phyloP scores from a whole-genome alignment of 2,113 vertebrate genomes.

The Phrynosoma blainvillii region DNA sequence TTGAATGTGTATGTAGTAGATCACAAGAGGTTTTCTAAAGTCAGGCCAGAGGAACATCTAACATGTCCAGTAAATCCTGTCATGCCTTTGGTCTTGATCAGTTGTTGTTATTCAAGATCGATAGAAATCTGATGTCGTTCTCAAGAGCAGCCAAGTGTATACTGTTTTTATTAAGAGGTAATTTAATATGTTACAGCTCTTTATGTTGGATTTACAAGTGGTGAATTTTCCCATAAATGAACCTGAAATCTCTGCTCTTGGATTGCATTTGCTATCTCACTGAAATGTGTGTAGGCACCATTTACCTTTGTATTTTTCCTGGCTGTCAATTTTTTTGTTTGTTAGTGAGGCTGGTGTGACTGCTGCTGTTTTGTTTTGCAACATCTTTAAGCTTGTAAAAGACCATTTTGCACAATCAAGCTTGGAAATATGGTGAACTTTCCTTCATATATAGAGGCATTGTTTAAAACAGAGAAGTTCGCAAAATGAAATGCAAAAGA shows the following conservation, averaged over 20 bases:
- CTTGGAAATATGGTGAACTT: neutral
- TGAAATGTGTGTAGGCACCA: constrained; percentile 50
- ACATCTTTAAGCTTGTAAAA: constrained; percentile 51
- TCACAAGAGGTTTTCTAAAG: neutral
- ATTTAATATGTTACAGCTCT: constrained; percentile 6
- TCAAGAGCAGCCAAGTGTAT: neutral
- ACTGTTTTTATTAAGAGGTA: constrained; percentile 33
- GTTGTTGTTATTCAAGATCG: no score
- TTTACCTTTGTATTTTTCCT: constrained; percentile 22
- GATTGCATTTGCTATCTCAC: constrained; percentile 47
- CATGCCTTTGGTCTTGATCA: rapidly evolving
- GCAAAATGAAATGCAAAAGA: neutral
- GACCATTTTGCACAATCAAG: constrained; percentile 61
- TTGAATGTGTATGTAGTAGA: neutral
- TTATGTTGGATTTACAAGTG: constrained; percentile 22
- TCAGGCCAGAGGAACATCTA: rapidly evolving
- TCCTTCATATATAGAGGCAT: neutral
- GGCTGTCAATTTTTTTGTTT: neutral
- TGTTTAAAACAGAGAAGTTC: neutral
- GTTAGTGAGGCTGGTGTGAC: constrained; percentile 50
- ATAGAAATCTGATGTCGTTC: neutral
- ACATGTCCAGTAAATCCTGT: neutral
- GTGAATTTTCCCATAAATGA: constrained; percentile 17
- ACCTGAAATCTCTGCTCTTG: constrained; percentile 1
- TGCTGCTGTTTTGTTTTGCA: constrained; percentile 52